Percentiles rank a stretch among this genome's conserved stretches.
These are phyloP conservation scores for Caiman crocodilus DNA, from an alignment of 2,797 vertebrate genomes.

Conservation along the genomic window DNA sequence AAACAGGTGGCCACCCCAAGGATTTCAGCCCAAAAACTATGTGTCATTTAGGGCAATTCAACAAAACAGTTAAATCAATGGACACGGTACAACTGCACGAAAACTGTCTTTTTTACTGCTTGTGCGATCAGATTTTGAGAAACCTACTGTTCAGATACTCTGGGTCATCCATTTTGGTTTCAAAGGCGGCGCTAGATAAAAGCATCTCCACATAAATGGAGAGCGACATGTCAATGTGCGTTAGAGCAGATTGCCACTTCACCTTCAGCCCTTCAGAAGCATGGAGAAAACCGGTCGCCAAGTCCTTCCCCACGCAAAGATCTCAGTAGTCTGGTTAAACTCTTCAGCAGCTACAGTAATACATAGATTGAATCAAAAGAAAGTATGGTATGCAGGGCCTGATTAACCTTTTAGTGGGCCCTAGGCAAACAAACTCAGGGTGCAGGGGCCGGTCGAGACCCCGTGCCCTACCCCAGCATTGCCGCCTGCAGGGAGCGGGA, in stretches of 20 bases:
- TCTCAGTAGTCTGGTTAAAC: background rate
- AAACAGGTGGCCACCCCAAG: background rate
- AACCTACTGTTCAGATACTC: background rate
- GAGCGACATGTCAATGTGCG: conserved; percentile 40
- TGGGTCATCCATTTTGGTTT: conserved; percentile 8
- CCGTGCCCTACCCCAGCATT: no score
- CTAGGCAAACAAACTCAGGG: no score
- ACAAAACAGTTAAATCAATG: background rate
- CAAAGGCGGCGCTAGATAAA: conserved; percentile 35
- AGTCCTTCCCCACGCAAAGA: background rate
- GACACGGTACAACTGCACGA: background rate
- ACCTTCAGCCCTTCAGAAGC: conserved; percentile 50
- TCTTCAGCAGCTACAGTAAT: fast-evolving
- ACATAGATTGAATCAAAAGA: fast-evolving
- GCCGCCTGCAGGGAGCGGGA: no score
- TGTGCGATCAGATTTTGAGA: background rate
- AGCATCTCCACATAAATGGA: conserved; percentile 28
- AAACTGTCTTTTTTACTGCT: conserved; percentile 34
- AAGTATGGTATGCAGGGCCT: no score
- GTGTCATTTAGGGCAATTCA: background rate
- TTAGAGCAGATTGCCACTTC: conserved; percentile 42
- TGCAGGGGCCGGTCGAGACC: no score
- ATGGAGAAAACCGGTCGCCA: background rate
- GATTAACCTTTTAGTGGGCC: no score
- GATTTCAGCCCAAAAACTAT: background rate